These are phyloP conservation scores for Amazona vittata DNA, from an alignment of 2,113 vertebrate species.

Conservation along the genomic window DNA sequence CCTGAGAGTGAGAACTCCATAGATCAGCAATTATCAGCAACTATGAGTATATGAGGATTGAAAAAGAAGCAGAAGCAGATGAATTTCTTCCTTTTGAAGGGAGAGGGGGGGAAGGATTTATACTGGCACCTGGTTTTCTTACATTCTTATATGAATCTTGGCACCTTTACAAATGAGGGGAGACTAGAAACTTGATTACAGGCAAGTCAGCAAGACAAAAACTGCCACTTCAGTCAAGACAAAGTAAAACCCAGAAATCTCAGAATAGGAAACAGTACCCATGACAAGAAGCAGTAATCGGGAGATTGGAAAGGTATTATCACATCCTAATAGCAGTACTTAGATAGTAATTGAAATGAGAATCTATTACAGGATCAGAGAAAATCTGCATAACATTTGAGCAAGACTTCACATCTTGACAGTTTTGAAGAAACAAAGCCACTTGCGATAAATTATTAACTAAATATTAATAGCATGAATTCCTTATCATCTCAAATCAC, in stretches of 20 bases:
- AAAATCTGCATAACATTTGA: neutral
- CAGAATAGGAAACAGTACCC: neutral
- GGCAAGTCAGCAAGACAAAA: neutral
- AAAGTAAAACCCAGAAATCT: neutral
- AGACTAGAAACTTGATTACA: neutral
- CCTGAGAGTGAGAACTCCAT: neutral
- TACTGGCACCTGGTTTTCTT: neutral
- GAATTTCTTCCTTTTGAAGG: neutral
- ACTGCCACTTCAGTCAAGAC: neutral
- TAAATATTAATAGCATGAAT: neutral
- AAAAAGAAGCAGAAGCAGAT: neutral
- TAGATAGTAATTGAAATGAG: neutral
- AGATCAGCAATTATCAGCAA: neutral
- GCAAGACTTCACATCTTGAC: neutral
- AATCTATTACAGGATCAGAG: neutral
- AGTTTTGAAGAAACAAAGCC: neutral
- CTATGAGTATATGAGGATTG: neutral
- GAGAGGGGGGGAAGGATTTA: neutral
- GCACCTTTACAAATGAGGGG: neutral
- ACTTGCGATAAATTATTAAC: neutral
- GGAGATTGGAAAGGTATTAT: neutral
- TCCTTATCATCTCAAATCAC: neutral
- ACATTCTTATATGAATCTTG: neutral
- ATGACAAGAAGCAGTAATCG: neutral
- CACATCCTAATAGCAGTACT: neutral